Evolutionary conservation across 2,797 vertebrate genomes (phyloP).

Genomic region (Balearica regulorum): DNA sequence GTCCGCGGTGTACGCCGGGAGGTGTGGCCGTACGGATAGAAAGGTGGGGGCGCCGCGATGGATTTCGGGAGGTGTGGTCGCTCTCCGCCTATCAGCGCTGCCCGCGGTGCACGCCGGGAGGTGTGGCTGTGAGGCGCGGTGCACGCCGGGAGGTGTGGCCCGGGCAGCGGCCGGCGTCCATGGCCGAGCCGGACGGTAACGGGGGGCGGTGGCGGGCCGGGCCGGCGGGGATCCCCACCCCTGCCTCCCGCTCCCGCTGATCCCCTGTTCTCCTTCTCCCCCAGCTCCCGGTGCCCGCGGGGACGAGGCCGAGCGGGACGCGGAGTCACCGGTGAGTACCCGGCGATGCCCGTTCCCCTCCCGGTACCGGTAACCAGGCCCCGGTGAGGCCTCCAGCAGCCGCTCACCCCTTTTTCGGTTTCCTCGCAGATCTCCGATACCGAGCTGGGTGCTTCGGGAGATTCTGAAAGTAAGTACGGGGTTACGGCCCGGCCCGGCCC

Average conservation of each 20-base stretch:
- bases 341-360: neutral
- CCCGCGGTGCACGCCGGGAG: neutral
- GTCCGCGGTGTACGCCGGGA: neutral
- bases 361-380: neutral
- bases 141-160: slow-evolving; percentile 8
- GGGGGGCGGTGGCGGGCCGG: too few species aligned
- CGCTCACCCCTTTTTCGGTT: neutral
- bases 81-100: neutral
- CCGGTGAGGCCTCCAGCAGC: neutral
- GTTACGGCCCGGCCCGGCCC: too few species aligned
- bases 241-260: neutral
- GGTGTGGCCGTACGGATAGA: neutral
- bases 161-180: neutral
- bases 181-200: slow-evolving; percentile 41
- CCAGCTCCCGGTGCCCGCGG: neutral
- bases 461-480: too few species aligned
- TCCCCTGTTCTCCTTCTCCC: neutral
- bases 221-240: too few species aligned
- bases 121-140: neutral
- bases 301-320: neutral
- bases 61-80: neutral
- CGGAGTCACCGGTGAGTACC: slow-evolving; percentile 38
- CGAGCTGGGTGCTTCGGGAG: too few species aligned
- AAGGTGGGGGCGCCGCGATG: neutral
- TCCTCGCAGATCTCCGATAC: too few species aligned